Percentiles rank a stretch among this genome's conserved stretches.
Conservation (phyloP, 2,113 vertebrate species). For the Ceyx cyanopectus region DNA sequence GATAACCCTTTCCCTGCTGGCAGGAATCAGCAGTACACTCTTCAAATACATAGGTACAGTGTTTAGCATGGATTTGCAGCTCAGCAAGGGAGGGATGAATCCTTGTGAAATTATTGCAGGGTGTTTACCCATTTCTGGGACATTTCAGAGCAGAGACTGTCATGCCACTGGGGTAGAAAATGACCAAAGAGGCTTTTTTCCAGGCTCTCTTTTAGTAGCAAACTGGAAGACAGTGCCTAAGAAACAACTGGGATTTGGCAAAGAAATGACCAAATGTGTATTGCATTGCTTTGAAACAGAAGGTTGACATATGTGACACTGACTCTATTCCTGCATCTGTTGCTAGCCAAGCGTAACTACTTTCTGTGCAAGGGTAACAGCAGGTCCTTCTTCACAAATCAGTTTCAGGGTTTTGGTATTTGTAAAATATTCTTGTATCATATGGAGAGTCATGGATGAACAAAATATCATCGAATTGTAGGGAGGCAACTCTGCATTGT, state of each 20-base stretch:
- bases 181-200: background rate
- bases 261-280: background rate
- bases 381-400: background rate
- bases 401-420: background rate
- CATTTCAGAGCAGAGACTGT: background rate
- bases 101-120: background rate
- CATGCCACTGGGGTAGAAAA: background rate
- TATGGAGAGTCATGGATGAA: background rate
- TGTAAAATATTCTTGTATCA: background rate
- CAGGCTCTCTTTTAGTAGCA: background rate
- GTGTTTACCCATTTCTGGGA: background rate
- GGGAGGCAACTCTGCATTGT: background rate
- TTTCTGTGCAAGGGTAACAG: background rate
- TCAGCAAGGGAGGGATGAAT: background rate
- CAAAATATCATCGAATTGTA: background rate
- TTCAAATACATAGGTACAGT: conserved; percentile 85
- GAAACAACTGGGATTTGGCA: background rate
- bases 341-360: background rate
- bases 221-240: background rate
- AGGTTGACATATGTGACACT: background rate
- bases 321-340: background rate
- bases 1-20: conserved; percentile 92
- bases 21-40: conserved; percentile 87
- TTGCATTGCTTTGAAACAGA: background rate
- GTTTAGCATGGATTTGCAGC: background rate